phyloP scores from a whole-genome alignment of 2,888 invertebrate genomes.

The Drosophila kambysellisi region DNA sequence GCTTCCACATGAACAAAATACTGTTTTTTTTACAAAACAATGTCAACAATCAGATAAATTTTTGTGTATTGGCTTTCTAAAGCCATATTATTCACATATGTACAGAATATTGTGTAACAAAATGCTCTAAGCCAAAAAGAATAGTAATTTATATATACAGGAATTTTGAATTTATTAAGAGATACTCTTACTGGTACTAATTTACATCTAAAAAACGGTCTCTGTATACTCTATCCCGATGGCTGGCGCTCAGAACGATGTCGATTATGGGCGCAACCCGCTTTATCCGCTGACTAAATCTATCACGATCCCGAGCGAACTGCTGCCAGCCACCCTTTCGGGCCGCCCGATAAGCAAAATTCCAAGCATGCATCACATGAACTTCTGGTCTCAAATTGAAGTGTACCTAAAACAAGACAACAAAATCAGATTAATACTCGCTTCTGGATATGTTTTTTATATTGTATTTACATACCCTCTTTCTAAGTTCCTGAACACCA shows the following conservation, averaged over 20 bases:
- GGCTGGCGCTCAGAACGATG: conserved; percentile 76
- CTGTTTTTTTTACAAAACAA: conserved; percentile 8
- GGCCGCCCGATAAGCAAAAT: conserved; percentile 87
- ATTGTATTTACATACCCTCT: conserved; percentile 32
- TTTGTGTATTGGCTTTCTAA: conserved; percentile 10
- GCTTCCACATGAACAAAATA: not conserved
- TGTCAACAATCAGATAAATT: conserved; percentile 7
- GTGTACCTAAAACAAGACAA: conserved; percentile 85
- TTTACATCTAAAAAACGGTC: conserved; percentile 73
- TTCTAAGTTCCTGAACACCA: conserved; percentile 30
- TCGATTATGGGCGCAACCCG: conserved; percentile 70
- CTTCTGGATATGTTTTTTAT: not conserved
- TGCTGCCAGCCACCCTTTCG: conserved; percentile 88
- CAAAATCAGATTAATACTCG: not conserved
- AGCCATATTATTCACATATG: conserved; percentile 14
- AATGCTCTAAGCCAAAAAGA: conserved; percentile 10
- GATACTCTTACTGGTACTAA: conserved; percentile 44
- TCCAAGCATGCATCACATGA: conserved; percentile 88
- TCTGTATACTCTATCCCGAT: conserved; percentile 82
- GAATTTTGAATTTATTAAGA: conserved; percentile 46
- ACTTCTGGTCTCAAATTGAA: conserved; percentile 87
- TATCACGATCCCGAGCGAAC: conserved; percentile 86
- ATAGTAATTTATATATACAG: conserved; percentile 48
- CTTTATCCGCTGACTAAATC: conserved; percentile 81
- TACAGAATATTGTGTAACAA: conserved; percentile 10